phyloP scores from a whole-genome alignment of 1,140 invertebrate species.

The Drosophila nasuta region DNA sequence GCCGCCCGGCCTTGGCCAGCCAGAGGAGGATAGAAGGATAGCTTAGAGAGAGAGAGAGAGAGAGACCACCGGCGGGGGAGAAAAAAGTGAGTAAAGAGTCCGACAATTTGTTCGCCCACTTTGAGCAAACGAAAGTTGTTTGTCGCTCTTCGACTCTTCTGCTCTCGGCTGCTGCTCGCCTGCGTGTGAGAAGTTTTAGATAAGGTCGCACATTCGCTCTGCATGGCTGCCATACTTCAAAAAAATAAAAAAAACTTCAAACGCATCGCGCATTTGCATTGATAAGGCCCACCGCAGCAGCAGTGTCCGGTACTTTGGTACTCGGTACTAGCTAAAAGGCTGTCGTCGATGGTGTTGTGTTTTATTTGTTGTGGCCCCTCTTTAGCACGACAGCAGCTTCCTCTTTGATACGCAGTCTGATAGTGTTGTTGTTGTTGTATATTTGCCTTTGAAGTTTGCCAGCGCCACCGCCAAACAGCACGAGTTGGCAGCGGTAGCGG shows the following conservation, averaged over 20 bases:
- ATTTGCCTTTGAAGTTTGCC: too few relatives aligned
- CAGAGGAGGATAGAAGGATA: slow-evolving; percentile 5
- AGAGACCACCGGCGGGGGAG: not conserved
- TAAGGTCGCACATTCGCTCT: slow-evolving; percentile 41
- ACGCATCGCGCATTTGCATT: slow-evolving; percentile 67
- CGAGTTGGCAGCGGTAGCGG: too few relatives aligned
- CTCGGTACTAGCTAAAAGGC: too few relatives aligned
- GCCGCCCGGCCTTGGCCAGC: slow-evolving; percentile 46
- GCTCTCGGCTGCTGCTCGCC: slow-evolving; percentile 14
- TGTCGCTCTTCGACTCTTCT: slow-evolving; percentile 8
- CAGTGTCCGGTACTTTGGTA: too few relatives aligned
- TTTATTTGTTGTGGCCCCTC: too few relatives aligned
- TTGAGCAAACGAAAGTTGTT: slow-evolving; percentile 25
- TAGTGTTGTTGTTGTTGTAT: too few relatives aligned
- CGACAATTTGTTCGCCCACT: slow-evolving; percentile 63
- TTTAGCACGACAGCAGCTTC: slow-evolving; percentile 21
- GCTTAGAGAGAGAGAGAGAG: not conserved
- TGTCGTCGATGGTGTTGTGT: too few relatives aligned
- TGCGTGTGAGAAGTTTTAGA: slow-evolving; percentile 82
- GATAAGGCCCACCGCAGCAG: slow-evolving; percentile 46
- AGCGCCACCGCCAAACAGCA: too few relatives aligned
- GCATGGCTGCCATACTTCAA: slow-evolving; percentile 56
- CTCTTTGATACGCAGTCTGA: slow-evolving; percentile 36
- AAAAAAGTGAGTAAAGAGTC: slow-evolving; percentile 9
- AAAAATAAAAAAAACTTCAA: slow-evolving; percentile 45